Evolutionary conservation across 2,888 invertebrate genomes (phyloP), one percentile per base, ranked within the genome.

Genomic region (Schizaphis graminum): DNA sequence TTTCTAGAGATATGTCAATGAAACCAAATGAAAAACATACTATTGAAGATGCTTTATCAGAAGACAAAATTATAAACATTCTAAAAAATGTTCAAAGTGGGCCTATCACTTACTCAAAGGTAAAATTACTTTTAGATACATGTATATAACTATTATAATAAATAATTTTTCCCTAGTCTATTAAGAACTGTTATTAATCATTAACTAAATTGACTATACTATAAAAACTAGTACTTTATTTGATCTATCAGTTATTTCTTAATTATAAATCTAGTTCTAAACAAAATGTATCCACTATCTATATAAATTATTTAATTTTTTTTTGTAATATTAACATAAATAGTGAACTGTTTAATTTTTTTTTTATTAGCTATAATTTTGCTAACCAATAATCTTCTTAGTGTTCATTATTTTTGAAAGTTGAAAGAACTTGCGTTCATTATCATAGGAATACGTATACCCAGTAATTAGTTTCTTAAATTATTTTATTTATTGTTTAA

Each of bases 1-100:
- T 41, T 92, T 94, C 49, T 61, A 94, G 94, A 53, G 94, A 94
- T 13, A 21, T 91, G 21, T 41, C 86, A 49, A 44, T 57, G 67
- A 94, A 53, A 67, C 47, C 61, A 87, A 67, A 53, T 53, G 91
- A 94, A 86, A 94, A 86, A 91, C 8, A 84, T 26, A 16, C n/a
- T 49, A 53, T 91, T 53, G 94, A 94, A 87, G 41, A 57, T 53
- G 41, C 49, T 89, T 47, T 93, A 61, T 67, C 91, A 13, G 91
- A 94, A 86, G 49, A 91, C 5, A 94, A 94, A 41, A 91, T 94
- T 53, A 16, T 41, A 24, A 44, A 91, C 3, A 84, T 94, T 41
- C 53, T 94, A n/a, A 86, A 91, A 35, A 86, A 91, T 84, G 44
- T 91, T 28, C 86, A 91, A 61, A 26, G 35, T 86, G 85, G 41